phyloP scores from a whole-genome alignment of 2,888 invertebrate genomes.

The Calameuta pallipes region DNA sequence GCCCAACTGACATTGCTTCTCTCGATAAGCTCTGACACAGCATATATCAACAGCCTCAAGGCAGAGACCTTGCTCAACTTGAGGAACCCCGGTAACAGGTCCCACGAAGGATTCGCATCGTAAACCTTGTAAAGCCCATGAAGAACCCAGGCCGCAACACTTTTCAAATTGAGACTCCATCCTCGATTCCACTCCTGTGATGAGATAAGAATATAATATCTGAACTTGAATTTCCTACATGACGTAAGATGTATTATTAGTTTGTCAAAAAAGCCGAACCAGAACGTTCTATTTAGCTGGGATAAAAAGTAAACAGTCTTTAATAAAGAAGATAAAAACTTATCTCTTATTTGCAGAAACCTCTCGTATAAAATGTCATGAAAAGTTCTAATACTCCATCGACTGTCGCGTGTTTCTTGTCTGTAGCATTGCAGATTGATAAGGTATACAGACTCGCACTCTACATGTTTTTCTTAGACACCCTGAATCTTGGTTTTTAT shows the following conservation, averaged over 20 bases:
- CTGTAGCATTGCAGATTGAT: background rate
- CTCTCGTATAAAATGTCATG: background rate
- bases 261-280: background rate
- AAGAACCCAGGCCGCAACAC: conserved; percentile 70
- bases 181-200: conserved; percentile 23
- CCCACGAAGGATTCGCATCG: conserved; percentile 68
- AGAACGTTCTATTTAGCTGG: background rate
- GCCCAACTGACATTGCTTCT: conserved; percentile 68
- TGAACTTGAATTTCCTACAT: conserved; percentile 6
- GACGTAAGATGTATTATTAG: background rate
- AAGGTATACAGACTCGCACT: background rate
- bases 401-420: too few relatives aligned
- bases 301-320: conserved; percentile 18
- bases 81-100: conserved; percentile 69
- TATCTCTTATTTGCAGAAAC: conserved; percentile 20
- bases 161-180: conserved; percentile 53
- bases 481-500: background rate
- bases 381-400: background rate
- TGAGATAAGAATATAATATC: background rate
- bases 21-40: conserved; percentile 68
- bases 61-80: conserved; percentile 72
- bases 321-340: conserved; percentile 22
- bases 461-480: background rate
- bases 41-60: conserved; percentile 75
- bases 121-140: conserved; percentile 67